Evolutionary conservation across 2,113 vertebrate species (phyloP).

Genomic region (Poeciliopsis retropinna): DNA sequence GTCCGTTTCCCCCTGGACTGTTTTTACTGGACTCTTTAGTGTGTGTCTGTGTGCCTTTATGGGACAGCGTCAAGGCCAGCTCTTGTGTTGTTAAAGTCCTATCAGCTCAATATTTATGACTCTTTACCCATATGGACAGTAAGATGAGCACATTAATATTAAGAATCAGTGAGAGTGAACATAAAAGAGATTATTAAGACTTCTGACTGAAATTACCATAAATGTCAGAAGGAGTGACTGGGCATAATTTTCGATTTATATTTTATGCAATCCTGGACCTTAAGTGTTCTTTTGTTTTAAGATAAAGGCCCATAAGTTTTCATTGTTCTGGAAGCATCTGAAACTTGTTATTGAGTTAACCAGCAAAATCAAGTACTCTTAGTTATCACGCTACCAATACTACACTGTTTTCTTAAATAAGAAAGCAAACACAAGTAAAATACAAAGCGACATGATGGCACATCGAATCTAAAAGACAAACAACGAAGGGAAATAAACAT

Average conservation of each 20-base stretch:
- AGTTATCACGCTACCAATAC: no score
- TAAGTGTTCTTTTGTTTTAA: neutral
- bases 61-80: constrained; percentile 31
- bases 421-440: no score
- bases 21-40: constrained; percentile 57
- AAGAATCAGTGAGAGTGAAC: constrained; percentile 32
- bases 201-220: constrained; percentile 13
- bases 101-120: constrained; percentile 43
- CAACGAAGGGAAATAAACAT: no score
- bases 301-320: neutral
- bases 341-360: neutral
- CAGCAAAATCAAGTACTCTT: no score
- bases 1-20: constrained; percentile 66
- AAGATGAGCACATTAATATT: constrained; percentile 27
- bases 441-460: no score
- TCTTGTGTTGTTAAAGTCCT: constrained; percentile 45
- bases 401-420: no score
- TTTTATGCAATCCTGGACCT: neutral
- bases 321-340: neutral
- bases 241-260: neutral
- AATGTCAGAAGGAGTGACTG: constrained; percentile 24
- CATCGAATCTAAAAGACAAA: no score
- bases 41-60: constrained; percentile 25
- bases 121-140: constrained; percentile 20
- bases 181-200: constrained; percentile 4